Base-by-base conservation (phyloP, 2,888 invertebrate genomes). In the Rotaria sp. region DNA sequence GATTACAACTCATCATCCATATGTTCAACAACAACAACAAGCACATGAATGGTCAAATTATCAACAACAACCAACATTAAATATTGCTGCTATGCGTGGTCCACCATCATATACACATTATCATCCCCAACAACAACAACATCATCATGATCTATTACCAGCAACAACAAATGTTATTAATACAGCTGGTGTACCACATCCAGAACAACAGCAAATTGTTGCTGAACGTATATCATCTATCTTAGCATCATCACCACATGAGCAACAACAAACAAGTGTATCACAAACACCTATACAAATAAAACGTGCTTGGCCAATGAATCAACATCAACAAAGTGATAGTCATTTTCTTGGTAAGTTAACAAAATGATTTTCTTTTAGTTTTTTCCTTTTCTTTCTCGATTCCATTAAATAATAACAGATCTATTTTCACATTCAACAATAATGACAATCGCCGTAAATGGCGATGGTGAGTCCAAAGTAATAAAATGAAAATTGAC, bases 1-100 rank as follows among this genome's bases (percentile, higher is more conserved):
- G 80, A 80, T 45, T 45, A n/a, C 45, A 15, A 45, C 45, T 45
- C 80, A 80, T 45, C 45, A 67, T 80, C 80, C 80, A 11, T 80
- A 41, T 45, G 45, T 45, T 80, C 80, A 80, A 80, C 80, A 80
- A n/a, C 75, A 67, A 21, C 67, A 67, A 21, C 35, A 41, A 45
- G 15, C 45, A 80, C 67, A 67, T 21, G 67, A 67, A 67, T 67
- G 67, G 67, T 30, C 67, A 2, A 67, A 67, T 67, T 67, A 67
- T 35, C 67, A 67, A 35, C 80, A 80, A 80, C 80, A 80, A n/a
- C 45, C 80, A 26, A 80, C 80, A 41, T 80, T 80, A n/a, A 80
- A 80, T n/a, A 80, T 80, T 13, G 80, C 45, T 45, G 45, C 80
- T n/a, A 45, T 45, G 24, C 80, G 45, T 45, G 45, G 45, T 24